phyloP scores from a whole-genome alignment of 2,888 invertebrate species.

The Euclidia mi region DNA sequence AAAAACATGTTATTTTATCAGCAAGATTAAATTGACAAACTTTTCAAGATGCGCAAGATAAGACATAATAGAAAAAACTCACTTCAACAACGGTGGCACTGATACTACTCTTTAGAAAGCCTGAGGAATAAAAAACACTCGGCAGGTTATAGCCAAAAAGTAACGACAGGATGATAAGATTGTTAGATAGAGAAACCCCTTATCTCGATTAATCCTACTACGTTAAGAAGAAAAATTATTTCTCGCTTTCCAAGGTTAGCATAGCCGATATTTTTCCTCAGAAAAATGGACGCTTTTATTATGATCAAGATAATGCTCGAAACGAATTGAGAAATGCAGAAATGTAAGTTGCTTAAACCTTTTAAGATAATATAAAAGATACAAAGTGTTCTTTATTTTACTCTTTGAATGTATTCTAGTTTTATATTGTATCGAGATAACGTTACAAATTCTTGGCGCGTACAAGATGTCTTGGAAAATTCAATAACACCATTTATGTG shows the following conservation, averaged over 20 bases:
- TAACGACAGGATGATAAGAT: constrained; percentile 21
- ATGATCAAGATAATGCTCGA: constrained; percentile 44
- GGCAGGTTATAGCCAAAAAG: constrained; percentile 10
- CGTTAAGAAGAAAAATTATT: constrained; percentile 48
- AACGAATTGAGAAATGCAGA: constrained; percentile 38
- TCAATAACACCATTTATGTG: constrained; percentile 34
- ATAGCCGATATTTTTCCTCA: constrained; percentile 39
- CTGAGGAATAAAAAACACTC: constrained; percentile 6
- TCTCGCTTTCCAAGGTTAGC: constrained; percentile 47
- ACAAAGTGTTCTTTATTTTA: constrained; percentile 33
- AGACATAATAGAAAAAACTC: constrained; percentile 1
- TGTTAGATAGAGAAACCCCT: constrained; percentile 25
- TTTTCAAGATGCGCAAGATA: constrained; percentile 8
- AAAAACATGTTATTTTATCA: background rate
- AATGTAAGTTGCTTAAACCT: constrained; percentile 26
- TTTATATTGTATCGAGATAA: constrained; percentile 44
- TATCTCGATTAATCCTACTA: constrained; percentile 35
- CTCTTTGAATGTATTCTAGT: constrained; percentile 21
- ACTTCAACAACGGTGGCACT: background rate
- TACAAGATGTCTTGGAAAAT: constrained; percentile 43
- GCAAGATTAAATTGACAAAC: constrained; percentile 7
- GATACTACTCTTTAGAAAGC: background rate
- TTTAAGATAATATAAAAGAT: constrained; percentile 29
- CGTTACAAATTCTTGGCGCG: constrained; percentile 56
- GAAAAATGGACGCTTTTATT: constrained; percentile 41